Conservation (phyloP, 1,140 invertebrate genomes). For the Cardiocondyla obscurior region DNA sequence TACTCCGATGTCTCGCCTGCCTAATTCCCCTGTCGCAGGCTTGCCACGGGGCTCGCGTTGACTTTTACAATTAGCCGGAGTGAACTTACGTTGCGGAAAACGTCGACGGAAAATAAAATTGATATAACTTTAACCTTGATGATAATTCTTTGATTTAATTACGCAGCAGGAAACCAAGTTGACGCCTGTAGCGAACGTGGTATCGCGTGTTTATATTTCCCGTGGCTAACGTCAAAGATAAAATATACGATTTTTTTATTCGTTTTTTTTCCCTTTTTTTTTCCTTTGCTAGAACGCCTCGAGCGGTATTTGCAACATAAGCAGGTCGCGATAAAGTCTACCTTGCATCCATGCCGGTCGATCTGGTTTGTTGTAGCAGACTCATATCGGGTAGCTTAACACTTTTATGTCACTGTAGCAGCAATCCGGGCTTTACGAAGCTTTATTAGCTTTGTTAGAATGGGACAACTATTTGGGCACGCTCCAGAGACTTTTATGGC, state of each 20-base stretch:
- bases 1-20: neutral
- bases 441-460: neutral
- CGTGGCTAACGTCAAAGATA: neutral
- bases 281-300: neutral
- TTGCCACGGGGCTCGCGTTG: neutral
- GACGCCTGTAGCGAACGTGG: neutral
- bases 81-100: neutral
- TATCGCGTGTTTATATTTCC: neutral
- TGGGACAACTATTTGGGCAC: conserved; percentile 33
- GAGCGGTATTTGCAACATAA: neutral
- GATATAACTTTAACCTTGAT: neutral
- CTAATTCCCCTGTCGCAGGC: neutral
- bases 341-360: neutral
- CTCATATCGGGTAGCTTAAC: conserved; percentile 19
- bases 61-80: neutral
- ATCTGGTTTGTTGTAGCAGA: neutral
- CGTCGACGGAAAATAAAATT: neutral
- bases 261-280: too few relatives aligned
- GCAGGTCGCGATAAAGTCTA: neutral
- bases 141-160: conserved; percentile 20
- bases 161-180: neutral
- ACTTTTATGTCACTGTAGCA: conserved; percentile 48
- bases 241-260: neutral
- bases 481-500: conserved; percentile 50
- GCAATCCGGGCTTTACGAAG: conserved; percentile 53